These are phyloP conservation scores for Grammomys dolichurus DNA, from an alignment of 2,113 vertebrate species.

Conservation along the genomic window DNA sequence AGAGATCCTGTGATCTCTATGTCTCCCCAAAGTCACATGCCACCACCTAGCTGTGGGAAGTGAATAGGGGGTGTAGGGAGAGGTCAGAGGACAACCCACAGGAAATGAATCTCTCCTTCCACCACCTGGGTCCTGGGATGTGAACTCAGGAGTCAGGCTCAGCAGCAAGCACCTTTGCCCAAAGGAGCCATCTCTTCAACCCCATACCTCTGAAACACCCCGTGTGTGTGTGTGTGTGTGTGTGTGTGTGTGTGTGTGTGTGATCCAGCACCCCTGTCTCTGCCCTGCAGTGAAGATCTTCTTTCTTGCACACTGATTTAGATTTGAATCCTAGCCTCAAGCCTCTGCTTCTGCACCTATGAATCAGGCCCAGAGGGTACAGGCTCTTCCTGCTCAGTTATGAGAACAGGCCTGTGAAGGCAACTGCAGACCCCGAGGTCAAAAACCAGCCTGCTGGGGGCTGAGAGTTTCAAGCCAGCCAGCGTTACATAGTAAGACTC, in stretches of 20 bases:
- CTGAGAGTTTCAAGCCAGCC: neutral
- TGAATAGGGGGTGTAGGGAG: neutral
- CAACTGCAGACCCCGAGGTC: neutral
- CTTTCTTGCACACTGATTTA: neutral
- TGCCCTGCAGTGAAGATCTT: neutral
- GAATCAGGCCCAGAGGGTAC: neutral
- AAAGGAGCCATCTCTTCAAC: neutral
- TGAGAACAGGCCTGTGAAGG: neutral
- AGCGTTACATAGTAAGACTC: neutral
- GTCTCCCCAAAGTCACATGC: neutral
- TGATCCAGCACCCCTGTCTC: neutral
- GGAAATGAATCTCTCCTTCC: too few relatives aligned
- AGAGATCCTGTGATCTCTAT: too few relatives aligned
- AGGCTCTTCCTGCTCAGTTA: neutral
- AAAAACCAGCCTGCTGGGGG: neutral
- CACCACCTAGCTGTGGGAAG: neutral
- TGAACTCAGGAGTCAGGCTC: neutral
- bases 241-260: too few relatives aligned
- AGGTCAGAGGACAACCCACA: neutral
- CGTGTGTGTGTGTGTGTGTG: too few relatives aligned
- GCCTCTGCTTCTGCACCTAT: neutral
- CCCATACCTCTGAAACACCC: neutral
- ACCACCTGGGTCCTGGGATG: neutral
- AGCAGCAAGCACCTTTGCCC: neutral
- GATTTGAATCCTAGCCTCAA: neutral